Conservation (phyloP, 2,113 vertebrate genomes). For the Mugil cephalus region DNA sequence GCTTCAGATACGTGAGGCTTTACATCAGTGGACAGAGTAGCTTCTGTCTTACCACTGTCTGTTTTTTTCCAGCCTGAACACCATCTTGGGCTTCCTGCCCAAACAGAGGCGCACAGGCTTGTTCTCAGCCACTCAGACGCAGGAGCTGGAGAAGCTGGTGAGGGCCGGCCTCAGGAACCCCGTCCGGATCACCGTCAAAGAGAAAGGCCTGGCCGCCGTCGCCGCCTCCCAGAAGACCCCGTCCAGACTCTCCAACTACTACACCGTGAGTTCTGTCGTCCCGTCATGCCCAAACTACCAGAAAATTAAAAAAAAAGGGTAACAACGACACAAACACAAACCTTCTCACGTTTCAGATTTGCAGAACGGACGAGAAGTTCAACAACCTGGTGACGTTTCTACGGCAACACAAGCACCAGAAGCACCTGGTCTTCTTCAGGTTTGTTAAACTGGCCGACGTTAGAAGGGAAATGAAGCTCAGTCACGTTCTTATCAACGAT, state of each 20-base stretch:
- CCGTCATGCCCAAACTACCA: too few relatives aligned
- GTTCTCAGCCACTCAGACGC: conserved; percentile 97
- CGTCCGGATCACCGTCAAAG: conserved; percentile 93
- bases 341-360: conserved; percentile 81
- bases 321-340: not conserved
- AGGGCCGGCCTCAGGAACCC: conserved; percentile 95
- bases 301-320: not conserved
- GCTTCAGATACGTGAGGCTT: too few relatives aligned
- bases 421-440: conserved; percentile 97
- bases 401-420: conserved; percentile 90
- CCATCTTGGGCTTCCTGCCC: conserved; percentile 91
- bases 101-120: conserved; percentile 96
- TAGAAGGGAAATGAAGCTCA: too few relatives aligned
- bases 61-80: conserved; percentile 86
- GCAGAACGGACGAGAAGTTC: conserved; percentile 93
- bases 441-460: conserved; percentile 45
- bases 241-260: conserved; percentile 91
- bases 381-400: conserved; percentile 95
- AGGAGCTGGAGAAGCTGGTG: conserved; percentile 96
- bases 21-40: too few relatives aligned
- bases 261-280: conserved; percentile 83
- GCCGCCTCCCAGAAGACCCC: conserved; percentile 91
- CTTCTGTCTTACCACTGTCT: not conserved
- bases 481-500: too few relatives aligned
- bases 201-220: conserved; percentile 90